These are phyloP conservation scores for Stramonita haemastoma DNA, from an alignment of 2,888 invertebrate species.

Conservation along the genomic window DNA sequence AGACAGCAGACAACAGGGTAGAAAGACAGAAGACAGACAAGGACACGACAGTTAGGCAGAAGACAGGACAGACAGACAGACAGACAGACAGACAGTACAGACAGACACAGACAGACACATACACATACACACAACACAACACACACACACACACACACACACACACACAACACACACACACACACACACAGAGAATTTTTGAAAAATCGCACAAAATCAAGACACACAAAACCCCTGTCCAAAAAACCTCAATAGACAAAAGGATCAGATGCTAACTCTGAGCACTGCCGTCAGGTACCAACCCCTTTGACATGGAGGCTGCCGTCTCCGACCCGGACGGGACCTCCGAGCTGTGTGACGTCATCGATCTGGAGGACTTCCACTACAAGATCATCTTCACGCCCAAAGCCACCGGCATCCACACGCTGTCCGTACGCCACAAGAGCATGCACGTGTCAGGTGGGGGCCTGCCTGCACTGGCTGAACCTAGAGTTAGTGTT, in stretches of 20 bases:
- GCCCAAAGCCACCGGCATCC: conserved; percentile 91
- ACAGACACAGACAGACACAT: too few relatives aligned
- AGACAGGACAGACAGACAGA: too few relatives aligned
- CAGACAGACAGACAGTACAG: too few relatives aligned
- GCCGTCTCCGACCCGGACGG: conserved; percentile 95
- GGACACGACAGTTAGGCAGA: too few relatives aligned
- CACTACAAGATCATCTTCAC: conserved; percentile 75
- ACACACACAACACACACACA: too few relatives aligned
- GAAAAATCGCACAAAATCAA: background rate
- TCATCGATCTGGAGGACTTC: conserved; percentile 79
- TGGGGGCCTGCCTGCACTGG: conserved; percentile 63
- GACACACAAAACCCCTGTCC: background rate
- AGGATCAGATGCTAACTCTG: background rate
- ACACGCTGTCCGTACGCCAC: conserved; percentile 96
- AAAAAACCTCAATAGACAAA: too few relatives aligned
- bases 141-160: background rate
- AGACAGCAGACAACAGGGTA: too few relatives aligned
- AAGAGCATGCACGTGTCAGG: conserved; percentile 98
- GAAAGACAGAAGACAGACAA: too few relatives aligned
- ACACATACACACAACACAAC: too few relatives aligned
- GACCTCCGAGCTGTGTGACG: conserved; percentile 94
- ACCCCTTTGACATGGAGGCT: conserved; percentile 93
- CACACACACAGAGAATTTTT: too few relatives aligned
- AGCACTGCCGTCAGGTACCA: conserved; percentile 83
- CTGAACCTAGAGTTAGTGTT: too few relatives aligned